phyloP scores from a whole-genome alignment of 2,888 invertebrate genomes.

The Euspilapteryx auroguttella region DNA sequence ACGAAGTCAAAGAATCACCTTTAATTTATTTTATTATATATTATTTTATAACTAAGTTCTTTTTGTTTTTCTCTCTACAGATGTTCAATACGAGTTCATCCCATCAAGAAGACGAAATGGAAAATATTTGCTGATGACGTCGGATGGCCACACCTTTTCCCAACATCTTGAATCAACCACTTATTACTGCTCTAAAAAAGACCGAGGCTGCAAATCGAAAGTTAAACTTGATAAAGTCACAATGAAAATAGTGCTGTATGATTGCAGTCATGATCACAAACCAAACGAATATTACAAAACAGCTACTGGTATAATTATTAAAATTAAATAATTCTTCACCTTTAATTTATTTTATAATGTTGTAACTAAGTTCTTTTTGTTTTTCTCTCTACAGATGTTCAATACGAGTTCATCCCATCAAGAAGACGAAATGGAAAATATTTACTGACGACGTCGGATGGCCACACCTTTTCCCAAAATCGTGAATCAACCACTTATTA shows the following conservation, averaged over 20 bases:
- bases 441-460: not conserved
- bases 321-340: too few species aligned
- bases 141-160: not conserved
- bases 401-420: not conserved
- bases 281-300: not conserved
- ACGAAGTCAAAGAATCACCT: too few species aligned
- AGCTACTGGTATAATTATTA: too few species aligned
- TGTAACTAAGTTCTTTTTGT: too few species aligned
- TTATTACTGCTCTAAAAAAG: not conserved
- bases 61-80: too few species aligned
- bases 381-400: too few species aligned
- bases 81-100: too few species aligned
- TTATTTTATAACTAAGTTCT: too few species aligned
- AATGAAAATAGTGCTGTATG: not conserved
- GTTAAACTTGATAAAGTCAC: too few species aligned
- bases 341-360: too few species aligned
- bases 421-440: not conserved
- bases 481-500: not conserved
- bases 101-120: not conserved
- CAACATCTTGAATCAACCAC: not conserved
- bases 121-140: not conserved
- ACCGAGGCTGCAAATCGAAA: not conserved
- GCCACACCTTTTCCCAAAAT: not conserved
- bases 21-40: too few species aligned
- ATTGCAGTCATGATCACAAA: not conserved